A percentile compares a stretch with the other conserved stretches of the same genome.
Evolutionary conservation across 2,888 invertebrate species (phyloP).

Genomic region (Yponomeuta sedellus): DNA sequence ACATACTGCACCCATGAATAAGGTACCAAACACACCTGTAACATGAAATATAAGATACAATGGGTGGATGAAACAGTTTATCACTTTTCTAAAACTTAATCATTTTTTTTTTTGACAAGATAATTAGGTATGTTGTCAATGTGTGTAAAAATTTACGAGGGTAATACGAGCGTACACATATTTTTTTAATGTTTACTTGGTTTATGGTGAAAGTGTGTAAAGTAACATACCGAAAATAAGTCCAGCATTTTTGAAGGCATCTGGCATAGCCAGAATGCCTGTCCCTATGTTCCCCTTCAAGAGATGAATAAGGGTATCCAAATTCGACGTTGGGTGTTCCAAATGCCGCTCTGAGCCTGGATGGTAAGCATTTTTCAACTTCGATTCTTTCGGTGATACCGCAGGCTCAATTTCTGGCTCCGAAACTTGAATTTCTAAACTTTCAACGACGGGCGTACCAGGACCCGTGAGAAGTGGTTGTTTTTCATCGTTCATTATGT

Average conservation of each 20-base stretch:
- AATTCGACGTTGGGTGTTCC: constrained; percentile 88
- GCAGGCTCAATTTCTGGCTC: constrained; percentile 47
- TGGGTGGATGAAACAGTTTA: not conserved
- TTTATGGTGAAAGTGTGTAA: not conserved
- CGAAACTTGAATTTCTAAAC: constrained; percentile 49
- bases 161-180: not conserved
- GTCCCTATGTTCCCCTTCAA: constrained; percentile 89
- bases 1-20: constrained; percentile 90
- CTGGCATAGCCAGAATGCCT: constrained; percentile 97
- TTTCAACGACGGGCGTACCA: constrained; percentile 45
- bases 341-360: constrained; percentile 81
- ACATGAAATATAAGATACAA: constrained; percentile 25
- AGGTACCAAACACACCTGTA: constrained; percentile 85
- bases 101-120: no score
- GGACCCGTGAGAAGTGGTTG: constrained; percentile 79
- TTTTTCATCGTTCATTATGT: constrained; percentile 80
- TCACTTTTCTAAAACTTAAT: not conserved
- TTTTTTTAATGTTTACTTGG: not conserved
- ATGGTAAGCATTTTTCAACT: constrained; percentile 57
- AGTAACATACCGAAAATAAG: constrained; percentile 81
- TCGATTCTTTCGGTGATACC: constrained; percentile 40
- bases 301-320: constrained; percentile 84
- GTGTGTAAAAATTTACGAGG: not conserved
- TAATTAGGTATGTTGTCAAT: not conserved
- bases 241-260: constrained; percentile 94